A percentile compares a stretch with the other conserved stretches of the same genome.
These are phyloP conservation scores for Myiotriccus ornatus DNA, from an alignment of 2,797 vertebrate genomes.

Conservation along the genomic window DNA sequence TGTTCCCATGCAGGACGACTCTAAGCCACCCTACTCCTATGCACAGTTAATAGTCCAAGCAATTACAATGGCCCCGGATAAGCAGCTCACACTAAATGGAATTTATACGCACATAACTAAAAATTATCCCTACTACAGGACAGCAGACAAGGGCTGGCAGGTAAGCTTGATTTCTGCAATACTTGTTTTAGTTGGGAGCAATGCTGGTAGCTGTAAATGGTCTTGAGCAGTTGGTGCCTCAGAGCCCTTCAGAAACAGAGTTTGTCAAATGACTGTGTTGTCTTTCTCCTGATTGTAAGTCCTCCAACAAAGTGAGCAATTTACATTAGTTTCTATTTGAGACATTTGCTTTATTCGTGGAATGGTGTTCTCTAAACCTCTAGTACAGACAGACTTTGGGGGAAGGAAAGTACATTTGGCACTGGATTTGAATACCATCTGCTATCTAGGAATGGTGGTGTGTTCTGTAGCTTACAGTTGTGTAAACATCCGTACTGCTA, in stretches of 20 bases:
- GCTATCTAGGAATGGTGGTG: background rate
- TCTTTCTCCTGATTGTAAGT: background rate
- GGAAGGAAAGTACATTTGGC: background rate
- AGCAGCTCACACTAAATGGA: conserved; percentile 95
- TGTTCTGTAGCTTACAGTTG: background rate
- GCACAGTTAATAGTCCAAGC: conserved; percentile 98
- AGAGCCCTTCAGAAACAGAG: background rate
- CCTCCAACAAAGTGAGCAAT: background rate
- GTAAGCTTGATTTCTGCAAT: conserved; percentile 68
- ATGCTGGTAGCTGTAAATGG: background rate
- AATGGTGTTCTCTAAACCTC: background rate
- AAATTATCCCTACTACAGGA: conserved; percentile 97
- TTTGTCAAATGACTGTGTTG: background rate
- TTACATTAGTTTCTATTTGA: background rate
- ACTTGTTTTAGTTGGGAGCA: background rate
- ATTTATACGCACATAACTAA: conserved; percentile 99
- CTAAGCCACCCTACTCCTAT: conserved; percentile 97
- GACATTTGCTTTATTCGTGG: background rate
- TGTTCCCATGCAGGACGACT: conserved; percentile 84
- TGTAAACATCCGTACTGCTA: background rate
- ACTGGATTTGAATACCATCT: background rate
- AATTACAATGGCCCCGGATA: conserved; percentile 96
- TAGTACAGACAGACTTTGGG: background rate
- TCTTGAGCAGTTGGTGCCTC: background rate
- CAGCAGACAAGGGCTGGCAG: conserved; percentile 99